Evolutionary conservation across 2,888 invertebrate species (phyloP), one percentile per base, ranked within the genome.

Genomic region (Pheosia tremula): DNA sequence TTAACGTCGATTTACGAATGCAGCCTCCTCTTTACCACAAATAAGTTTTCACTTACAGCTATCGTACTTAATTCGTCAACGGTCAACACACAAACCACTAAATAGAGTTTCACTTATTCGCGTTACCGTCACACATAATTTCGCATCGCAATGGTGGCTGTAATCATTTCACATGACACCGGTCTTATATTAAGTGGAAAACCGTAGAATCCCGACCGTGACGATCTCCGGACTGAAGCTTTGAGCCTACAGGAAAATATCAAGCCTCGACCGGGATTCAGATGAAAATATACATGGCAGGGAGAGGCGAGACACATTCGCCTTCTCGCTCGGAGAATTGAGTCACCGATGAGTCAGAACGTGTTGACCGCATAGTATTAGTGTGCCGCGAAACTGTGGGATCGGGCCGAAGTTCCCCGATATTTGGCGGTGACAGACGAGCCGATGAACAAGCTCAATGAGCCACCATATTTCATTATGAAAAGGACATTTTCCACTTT

Each of bases 171-270:
- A 84, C 82, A 83, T 84, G 72, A 83, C 82, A 74, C 77, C 82
- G 84, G 79, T 68, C 67, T 59, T 57, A 62, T 60, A 67, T 64
- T 57, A 63, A 64, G 59, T 64, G 61, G 66, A 62, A 72, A 69
- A 70, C 67, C 76, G 81, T 79, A 68, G 69, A 64, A 67, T 72
- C 78, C 79, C 72, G 82, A 64, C 78, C 72, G 73, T 79, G 79
- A 69, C 77, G 81, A 87, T 84, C 84, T 87, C 87, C 77, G 81
- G 80, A 93, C 91, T 91, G 88, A 88, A 81, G 82, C 81, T 82
- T 84, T 83, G 86, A 89, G 86, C 87, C 89, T 91, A 89, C 90
- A 85, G 90, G 90, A 92, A 90, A 91, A 90, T 86, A 83, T 86
- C 83, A 87, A 89, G 88, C 90, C 88, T 86, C 87, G 84, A 82